Evolutionary conservation across 2,113 vertebrate genomes (phyloP).

Genomic region (Mormoops blainvillei): DNA sequence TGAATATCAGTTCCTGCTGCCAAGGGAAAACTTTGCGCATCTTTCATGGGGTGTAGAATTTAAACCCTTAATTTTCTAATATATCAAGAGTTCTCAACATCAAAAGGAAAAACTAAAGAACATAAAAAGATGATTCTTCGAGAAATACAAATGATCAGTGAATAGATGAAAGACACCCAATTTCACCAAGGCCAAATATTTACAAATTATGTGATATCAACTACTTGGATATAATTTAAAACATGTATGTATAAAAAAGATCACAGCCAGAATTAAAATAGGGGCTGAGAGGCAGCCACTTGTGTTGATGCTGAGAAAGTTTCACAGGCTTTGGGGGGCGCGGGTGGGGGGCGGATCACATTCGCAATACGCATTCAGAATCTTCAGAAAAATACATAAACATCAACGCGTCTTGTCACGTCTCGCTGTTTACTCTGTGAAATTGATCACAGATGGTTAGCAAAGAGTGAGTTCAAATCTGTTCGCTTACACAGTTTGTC

Average conservation of each 20-base stretch:
- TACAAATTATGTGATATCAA: neutral
- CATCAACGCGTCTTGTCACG: rapidly evolving
- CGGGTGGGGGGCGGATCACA: rapidly evolving
- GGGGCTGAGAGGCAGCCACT: neutral
- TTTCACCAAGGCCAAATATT: neutral
- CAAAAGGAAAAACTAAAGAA: neutral
- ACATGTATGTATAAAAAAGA: neutral
- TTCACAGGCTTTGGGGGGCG: rapidly evolving
- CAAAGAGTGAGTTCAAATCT: neutral
- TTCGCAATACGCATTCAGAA: neutral
- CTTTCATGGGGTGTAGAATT: neutral
- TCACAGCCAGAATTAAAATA: neutral
- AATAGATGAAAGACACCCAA: neutral
- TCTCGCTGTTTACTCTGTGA: neutral
- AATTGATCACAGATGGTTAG: neutral
- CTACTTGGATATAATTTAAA: neutral
- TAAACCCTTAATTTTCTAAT: neutral
- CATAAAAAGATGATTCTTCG: neutral
- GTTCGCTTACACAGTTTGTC: neutral
- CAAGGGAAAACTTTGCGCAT: neutral
- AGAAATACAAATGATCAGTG: neutral
- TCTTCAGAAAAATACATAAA: neutral
- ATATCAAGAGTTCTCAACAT: neutral
- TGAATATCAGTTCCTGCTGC: neutral
- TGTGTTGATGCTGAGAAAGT: neutral